Base-by-base conservation (phyloP, 1,140 invertebrate genomes). In the Nephila pilipes region DNA sequence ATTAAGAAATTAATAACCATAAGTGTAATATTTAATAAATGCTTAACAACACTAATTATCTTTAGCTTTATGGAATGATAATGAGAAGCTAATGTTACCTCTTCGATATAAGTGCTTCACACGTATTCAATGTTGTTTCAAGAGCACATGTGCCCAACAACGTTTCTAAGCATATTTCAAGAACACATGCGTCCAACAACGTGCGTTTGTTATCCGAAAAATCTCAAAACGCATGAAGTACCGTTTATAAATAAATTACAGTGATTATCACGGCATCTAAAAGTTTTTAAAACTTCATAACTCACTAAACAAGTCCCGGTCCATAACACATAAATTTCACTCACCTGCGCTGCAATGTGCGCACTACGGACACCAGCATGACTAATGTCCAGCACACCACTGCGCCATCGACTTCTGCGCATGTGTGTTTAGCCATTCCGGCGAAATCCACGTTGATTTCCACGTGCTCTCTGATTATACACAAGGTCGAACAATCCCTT, bases 391-490 rank as follows among this genome's bases (percentile, higher is more conserved):
- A 14, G 18, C 69, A 75, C 69, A 75, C 25, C 69, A 5, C 69
- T n/a, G 22, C 63, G 22, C 54, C 10, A 25, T 83, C 20, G 22
- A 22, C 10, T 25, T 25, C 54, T n/a, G 22, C 80, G 54, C 80
- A 83, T 54, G 38, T 54, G 54, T 29, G 6, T 6, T 10, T 10
- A 10, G 46, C 46, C 46, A 29, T 25, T 38, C n/a, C 80, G 20
- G 10, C 22, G 22, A 83, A 83, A 25, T n/a, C 80, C 80, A 83
- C 80, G 80, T 83, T 83, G 22, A 14, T 83, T 83, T 83, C 80
- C 38, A 83, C 80, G 80, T 83, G 80, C 22, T 20, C 22, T 83
- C 25, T 16, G 20, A 55, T 20, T 18, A 75, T 29, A 75, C 69
- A 36, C 69, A 75, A 75, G 69, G 69, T 75, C 69, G 32, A 16